Conservation (phyloP, 2,888 invertebrate species). For the Drosophila conformis region DNA sequence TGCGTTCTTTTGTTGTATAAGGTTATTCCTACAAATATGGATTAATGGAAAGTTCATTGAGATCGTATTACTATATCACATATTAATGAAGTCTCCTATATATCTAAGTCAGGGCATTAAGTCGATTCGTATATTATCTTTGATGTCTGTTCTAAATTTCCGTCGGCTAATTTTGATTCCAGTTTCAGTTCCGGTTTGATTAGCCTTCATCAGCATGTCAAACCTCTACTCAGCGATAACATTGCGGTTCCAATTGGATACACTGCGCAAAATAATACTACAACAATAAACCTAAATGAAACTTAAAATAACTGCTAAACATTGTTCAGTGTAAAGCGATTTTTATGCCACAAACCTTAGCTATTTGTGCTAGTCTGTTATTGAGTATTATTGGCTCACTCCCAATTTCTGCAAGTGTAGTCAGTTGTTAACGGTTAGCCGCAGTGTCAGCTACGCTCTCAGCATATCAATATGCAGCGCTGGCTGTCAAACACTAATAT, state of each 20-base stretch:
- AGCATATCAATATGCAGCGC: conserved; percentile 66
- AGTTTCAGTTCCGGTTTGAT: not conserved
- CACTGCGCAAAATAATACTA: not conserved
- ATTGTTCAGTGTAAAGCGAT: not conserved
- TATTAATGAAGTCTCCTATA: no score
- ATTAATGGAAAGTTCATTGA: not conserved
- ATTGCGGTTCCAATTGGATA: not conserved
- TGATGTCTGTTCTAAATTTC: not conserved
- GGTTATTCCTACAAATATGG: not conserved
- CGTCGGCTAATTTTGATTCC: not conserved
- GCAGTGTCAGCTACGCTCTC: conserved; percentile 47
- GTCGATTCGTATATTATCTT: not conserved
- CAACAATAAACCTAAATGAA: not conserved
- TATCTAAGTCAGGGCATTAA: no score
- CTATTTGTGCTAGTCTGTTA: not conserved
- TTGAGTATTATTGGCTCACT: no score
- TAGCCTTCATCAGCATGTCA: not conserved
- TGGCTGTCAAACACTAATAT: conserved; percentile 46
- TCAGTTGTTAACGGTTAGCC: conserved; percentile 38
- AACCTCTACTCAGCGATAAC: not conserved
- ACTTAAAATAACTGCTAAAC: not conserved
- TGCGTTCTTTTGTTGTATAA: not conserved
- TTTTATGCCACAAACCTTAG: not conserved
- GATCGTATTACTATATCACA: not conserved
- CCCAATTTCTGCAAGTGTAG: conserved; percentile 26